Evolutionary conservation across 2,113 vertebrate genomes (phyloP).

Genomic region (Haemorhous mexicanus): DNA sequence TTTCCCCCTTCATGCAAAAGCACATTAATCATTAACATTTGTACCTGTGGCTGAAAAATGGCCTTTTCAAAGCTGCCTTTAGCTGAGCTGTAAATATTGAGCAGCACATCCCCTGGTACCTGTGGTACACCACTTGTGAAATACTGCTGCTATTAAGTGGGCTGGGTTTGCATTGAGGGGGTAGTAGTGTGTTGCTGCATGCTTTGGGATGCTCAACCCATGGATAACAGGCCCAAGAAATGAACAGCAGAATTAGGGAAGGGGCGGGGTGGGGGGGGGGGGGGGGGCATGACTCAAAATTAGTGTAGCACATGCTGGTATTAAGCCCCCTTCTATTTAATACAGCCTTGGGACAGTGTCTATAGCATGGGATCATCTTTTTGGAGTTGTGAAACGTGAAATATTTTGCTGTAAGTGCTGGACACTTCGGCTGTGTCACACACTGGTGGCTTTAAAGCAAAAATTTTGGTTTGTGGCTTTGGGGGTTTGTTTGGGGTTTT

Average conservation of each 20-base stretch:
- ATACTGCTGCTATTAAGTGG: background rate
- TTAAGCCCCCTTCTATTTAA: background rate
- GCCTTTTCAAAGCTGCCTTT: background rate
- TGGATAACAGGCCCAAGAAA: fast-evolving
- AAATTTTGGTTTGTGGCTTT: background rate
- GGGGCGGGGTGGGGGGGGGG: background rate
- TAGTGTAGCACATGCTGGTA: background rate
- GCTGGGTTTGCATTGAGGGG: background rate
- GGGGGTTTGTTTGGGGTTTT: background rate
- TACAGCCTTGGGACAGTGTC: background rate
- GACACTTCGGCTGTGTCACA: background rate
- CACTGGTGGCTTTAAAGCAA: fast-evolving
- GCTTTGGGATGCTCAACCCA: background rate
- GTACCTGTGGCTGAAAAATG: background rate
- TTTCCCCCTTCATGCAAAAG: background rate
- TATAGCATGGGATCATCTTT: background rate
- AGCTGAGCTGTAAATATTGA: background rate
- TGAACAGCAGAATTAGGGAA: background rate
- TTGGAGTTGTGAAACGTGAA: background rate
- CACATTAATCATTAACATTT: background rate
- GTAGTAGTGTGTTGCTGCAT: fast-evolving
- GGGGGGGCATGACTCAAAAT: background rate
- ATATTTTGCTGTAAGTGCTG: background rate
- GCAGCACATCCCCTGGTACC: background rate
- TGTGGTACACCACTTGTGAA: background rate